These are phyloP conservation scores for Tenthredo amoena DNA, from an alignment of 2,888 invertebrate genomes.

Conservation along the genomic window DNA sequence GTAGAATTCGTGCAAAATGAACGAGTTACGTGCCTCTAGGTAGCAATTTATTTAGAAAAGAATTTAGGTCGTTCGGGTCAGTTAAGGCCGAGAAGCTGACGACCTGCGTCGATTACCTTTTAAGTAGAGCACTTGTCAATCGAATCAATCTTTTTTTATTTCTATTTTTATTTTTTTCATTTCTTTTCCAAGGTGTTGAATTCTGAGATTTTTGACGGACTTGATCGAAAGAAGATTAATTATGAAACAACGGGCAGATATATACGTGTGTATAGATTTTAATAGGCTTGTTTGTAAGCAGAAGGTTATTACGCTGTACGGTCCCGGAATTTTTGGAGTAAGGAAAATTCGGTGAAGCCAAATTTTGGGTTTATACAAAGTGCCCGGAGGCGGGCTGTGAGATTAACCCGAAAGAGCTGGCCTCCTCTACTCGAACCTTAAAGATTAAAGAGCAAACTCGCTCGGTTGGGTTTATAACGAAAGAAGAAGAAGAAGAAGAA, in stretches of 20 bases:
- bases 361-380: conserved; percentile 29
- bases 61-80: conserved; percentile 71
- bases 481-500: not conserved
- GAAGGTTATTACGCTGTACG: not conserved
- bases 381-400: not conserved
- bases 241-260: not conserved
- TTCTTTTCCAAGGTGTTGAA: not conserved
- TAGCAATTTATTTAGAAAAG: conserved; percentile 72
- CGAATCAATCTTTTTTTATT: not conserved
- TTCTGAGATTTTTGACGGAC: conserved; percentile 36
- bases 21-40: conserved; percentile 59
- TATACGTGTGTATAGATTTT: not conserved
- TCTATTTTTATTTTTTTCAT: not conserved
- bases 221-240: not conserved
- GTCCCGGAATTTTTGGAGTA: not conserved
- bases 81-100: conserved; percentile 62
- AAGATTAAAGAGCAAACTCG: conserved; percentile 26
- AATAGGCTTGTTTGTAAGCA: conserved; percentile 22
- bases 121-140: conserved; percentile 31
- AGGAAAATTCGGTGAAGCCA: not conserved
- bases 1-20: conserved; percentile 42
- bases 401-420: conserved; percentile 32
- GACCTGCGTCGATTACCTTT: conserved; percentile 44
- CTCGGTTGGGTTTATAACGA: not conserved
- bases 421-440: not conserved